These are phyloP conservation scores for human (Homo sapiens) DNA, from an alignment of 2,113 vertebrate species.

Conservation along the genomic window DNA sequence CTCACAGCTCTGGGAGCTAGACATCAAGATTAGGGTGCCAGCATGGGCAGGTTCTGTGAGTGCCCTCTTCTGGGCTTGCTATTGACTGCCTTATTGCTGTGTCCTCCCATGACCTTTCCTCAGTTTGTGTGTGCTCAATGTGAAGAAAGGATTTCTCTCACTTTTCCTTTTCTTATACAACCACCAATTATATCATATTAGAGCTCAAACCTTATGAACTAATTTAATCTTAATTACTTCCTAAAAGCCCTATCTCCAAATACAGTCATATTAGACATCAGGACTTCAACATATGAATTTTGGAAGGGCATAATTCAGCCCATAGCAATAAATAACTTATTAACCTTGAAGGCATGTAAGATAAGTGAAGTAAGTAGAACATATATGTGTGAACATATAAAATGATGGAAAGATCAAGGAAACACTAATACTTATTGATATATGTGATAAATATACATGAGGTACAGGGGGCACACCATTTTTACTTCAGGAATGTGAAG, in stretches of 20 bases:
- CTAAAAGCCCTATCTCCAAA: not conserved
- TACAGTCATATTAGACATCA: not conserved
- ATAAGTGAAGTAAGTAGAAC: not conserved
- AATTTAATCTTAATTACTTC: constrained; percentile 26
- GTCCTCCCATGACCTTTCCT: not conserved
- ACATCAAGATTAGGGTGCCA: not conserved
- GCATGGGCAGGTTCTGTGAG: not conserved
- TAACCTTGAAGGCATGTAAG: not conserved
- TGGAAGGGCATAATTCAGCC: not conserved
- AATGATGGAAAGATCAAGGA: not conserved
- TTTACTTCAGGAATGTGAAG: not conserved
- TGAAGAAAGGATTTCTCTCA: not conserved
- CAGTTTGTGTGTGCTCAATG: not conserved
- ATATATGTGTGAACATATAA: not conserved
- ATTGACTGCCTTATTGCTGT: not conserved
- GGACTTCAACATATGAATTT: not conserved
- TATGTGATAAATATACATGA: not conserved
- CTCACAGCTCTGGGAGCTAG: not conserved
- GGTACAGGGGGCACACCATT: not conserved
- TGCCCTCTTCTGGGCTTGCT: not conserved
- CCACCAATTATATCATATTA: not conserved
- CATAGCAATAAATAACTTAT: not conserved
- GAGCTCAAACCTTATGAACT: not conserved
- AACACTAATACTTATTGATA: not conserved
- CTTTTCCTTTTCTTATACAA: not conserved